A percentile compares a stretch with the other conserved stretches of the same genome.
These are phyloP conservation scores for Merodon equestris DNA, from an alignment of 2,888 invertebrate species.

Conservation along the genomic window DNA sequence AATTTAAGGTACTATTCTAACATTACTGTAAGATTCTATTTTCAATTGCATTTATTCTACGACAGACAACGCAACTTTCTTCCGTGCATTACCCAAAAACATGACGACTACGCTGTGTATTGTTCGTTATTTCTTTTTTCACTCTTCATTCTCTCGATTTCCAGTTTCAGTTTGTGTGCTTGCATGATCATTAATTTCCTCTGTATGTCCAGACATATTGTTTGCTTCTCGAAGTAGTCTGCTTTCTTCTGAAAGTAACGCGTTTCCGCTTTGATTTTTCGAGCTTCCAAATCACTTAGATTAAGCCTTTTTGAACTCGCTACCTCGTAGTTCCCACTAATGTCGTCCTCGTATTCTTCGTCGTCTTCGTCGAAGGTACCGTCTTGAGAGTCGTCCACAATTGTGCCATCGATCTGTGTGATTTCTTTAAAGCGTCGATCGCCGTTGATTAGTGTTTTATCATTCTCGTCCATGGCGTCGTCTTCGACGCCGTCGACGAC, in stretches of 20 bases:
- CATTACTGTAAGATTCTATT: slow-evolving; percentile 1
- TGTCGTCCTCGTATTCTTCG: slow-evolving; percentile 29
- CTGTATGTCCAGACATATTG: slow-evolving; percentile 39
- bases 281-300: slow-evolving; percentile 29
- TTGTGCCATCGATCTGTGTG: slow-evolving; percentile 3
- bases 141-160: slow-evolving; percentile 50
- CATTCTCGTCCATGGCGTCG: slow-evolving; percentile 26
- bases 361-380: slow-evolving; percentile 34
- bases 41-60: slow-evolving; percentile 6
- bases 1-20: not conserved
- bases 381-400: slow-evolving; percentile 45
- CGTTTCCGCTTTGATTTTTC: slow-evolving; percentile 53
- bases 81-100: no score
- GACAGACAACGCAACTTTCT: no score
- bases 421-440: slow-evolving; percentile 32
- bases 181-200: slow-evolving; percentile 54
- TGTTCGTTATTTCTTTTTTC: slow-evolving; percentile 16
- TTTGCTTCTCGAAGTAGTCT: slow-evolving; percentile 57
- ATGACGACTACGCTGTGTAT: no score
- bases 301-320: slow-evolving; percentile 18
- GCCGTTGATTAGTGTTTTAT: slow-evolving; percentile 34
- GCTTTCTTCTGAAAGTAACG: slow-evolving; percentile 51
- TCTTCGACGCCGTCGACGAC: slow-evolving; percentile 23
- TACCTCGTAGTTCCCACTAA: slow-evolving; percentile 22
- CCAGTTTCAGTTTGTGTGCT: slow-evolving; percentile 51